A percentile compares a stretch with the other conserved stretches of the same genome.
Evolutionary conservation across 2,113 vertebrate species (phyloP).

Genomic region (Prietella phreatophila): DNA sequence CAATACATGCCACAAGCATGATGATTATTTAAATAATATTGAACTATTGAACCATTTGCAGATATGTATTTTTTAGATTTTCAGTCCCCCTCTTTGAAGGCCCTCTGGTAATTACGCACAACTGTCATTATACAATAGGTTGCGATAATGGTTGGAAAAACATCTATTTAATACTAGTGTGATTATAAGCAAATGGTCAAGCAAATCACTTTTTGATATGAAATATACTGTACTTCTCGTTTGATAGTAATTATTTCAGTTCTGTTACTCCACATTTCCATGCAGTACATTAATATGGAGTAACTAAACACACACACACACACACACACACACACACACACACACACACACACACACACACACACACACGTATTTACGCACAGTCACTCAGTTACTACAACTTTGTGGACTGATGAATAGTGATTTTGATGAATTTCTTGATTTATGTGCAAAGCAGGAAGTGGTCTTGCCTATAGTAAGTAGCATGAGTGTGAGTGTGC

Average conservation of each 20-base stretch:
- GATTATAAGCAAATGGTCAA: background rate
- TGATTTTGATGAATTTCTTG: constrained; percentile 15
- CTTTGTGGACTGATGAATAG: constrained; percentile 3
- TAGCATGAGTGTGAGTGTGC: constrained; percentile 10
- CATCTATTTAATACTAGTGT: background rate
- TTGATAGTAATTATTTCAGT: background rate
- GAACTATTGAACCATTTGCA: background rate
- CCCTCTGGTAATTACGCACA: background rate
- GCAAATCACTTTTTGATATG: background rate
- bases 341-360: too few relatives aligned
- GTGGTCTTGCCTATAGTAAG: constrained; percentile 37
- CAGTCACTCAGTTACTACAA: background rate
- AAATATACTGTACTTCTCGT: background rate
- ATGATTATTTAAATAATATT: background rate
- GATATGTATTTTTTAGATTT: background rate
- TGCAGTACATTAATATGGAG: background rate
- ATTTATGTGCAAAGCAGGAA: constrained; percentile 47
- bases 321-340: constrained; percentile 9
- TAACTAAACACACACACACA: background rate
- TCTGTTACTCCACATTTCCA: background rate
- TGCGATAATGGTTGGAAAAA: background rate
- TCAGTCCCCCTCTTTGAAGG: background rate
- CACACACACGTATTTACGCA: background rate
- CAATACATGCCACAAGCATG: background rate
- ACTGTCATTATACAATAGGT: background rate